phyloP scores from a whole-genome alignment of 2,888 invertebrate genomes.

The Phragmatobia fuliginosa region DNA sequence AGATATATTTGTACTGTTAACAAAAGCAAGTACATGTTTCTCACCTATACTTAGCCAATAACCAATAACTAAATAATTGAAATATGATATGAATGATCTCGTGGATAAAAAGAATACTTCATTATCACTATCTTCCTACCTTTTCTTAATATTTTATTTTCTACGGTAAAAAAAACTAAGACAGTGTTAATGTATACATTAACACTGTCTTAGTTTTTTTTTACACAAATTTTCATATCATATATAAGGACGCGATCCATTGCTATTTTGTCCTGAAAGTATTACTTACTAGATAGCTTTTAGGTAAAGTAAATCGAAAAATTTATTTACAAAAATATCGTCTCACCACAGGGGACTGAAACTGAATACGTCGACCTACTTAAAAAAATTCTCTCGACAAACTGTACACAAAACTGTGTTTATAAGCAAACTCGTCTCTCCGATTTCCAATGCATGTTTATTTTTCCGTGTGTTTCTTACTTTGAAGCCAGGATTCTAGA shows the following conservation, averaged over 20 bases:
- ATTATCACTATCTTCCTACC: too few relatives aligned
- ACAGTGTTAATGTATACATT: background rate
- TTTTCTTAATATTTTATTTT: too few relatives aligned
- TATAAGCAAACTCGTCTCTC: constrained; percentile 57
- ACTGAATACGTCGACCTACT: constrained; percentile 67
- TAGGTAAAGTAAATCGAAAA: constrained; percentile 3
- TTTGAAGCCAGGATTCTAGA: constrained; percentile 50
- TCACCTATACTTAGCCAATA: too few relatives aligned
- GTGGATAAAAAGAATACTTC: too few relatives aligned
- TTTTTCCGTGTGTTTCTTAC: constrained; percentile 49
- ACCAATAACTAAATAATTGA: too few relatives aligned
- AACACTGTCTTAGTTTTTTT: too few relatives aligned
- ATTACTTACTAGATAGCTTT: background rate
- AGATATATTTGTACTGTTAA: too few relatives aligned
- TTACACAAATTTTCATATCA: too few relatives aligned
- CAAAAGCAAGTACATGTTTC: too few relatives aligned
- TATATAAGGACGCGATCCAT: background rate
- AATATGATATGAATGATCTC: too few relatives aligned
- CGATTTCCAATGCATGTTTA: constrained; percentile 66
- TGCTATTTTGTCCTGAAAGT: background rate
- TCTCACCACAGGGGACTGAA: constrained; percentile 35
- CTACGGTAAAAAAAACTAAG: background rate
- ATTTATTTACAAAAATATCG: constrained; percentile 32
- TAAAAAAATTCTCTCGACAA: constrained; percentile 60
- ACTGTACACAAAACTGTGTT: constrained; percentile 55